A percentile compares a stretch with the other conserved stretches of the same genome.
Evolutionary conservation across 2,797 vertebrate genomes (phyloP).

Genomic region (Tadarida brasiliensis): DNA sequence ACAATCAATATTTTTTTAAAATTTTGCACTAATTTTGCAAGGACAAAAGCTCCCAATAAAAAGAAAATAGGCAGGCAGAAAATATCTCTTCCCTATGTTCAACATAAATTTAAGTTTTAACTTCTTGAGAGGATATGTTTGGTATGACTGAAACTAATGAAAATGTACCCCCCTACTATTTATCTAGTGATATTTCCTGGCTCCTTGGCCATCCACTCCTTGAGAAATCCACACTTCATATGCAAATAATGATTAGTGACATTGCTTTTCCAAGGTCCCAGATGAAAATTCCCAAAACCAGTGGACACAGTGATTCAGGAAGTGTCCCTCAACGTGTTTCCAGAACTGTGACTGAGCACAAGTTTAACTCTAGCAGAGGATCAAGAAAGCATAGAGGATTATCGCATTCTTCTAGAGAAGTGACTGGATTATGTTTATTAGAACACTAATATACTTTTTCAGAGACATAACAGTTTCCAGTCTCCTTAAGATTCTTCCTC

Average conservation of each 20-base stretch:
- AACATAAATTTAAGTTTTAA: conserved; percentile 27
- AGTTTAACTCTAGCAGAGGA: background rate
- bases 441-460: background rate
- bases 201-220: background rate
- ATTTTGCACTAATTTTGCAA: background rate
- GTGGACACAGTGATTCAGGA: background rate
- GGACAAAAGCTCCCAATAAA: background rate
- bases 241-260: background rate
- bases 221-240: background rate
- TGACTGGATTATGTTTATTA: background rate
- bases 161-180: background rate
- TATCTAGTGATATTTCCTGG: background rate
- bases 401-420: background rate
- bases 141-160: background rate
- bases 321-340: background rate
- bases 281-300: background rate
- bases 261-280: background rate
- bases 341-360: background rate
- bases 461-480: background rate
- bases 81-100: background rate
- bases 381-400: background rate
- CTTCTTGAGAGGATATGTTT: background rate
- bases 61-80: background rate
- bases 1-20: background rate
- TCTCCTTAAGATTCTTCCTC: background rate